Evolutionary conservation across 2,113 vertebrate species (phyloP).

Genomic region (Neolamprologus fasciatus): DNA sequence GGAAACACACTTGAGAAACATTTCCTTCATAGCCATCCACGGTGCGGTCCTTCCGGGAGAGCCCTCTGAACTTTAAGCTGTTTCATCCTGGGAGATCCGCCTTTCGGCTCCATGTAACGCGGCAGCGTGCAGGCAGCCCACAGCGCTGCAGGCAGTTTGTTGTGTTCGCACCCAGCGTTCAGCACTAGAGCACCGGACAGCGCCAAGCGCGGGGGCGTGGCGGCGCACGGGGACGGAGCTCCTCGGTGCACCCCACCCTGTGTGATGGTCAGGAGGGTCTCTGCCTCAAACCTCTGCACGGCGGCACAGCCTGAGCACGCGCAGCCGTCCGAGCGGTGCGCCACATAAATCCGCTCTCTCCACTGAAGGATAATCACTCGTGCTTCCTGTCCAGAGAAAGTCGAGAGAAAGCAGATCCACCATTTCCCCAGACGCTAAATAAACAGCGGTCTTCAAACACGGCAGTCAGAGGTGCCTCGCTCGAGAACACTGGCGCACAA

Average conservation of each 20-base stretch:
- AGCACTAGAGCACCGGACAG: constrained; percentile 69
- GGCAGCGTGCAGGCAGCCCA: constrained; percentile 26
- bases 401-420: background rate
- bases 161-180: constrained; percentile 46
- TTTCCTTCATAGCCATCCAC: constrained; percentile 24
- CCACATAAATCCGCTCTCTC: constrained; percentile 6
- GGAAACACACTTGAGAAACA: constrained; percentile 11
- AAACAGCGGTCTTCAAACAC: background rate
- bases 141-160: constrained; percentile 46
- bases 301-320: background rate
- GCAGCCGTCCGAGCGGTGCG: background rate
- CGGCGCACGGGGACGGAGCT: constrained; percentile 51
- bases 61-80: constrained; percentile 33
- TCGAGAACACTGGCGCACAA: background rate
- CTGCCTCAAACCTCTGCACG: background rate
- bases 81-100: constrained; percentile 16
- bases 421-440: background rate
- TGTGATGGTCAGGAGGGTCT: constrained; percentile 16
- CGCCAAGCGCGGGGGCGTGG: constrained; percentile 67
- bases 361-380: background rate
- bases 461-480: background rate
- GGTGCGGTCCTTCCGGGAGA: background rate
- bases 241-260: constrained; percentile 56
- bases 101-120: constrained; percentile 26
- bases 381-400: background rate